Evolutionary conservation across 2,888 invertebrate genomes (phyloP), one percentile per base, ranked within the genome.

Genomic region (Mesochorus sp.): DNA sequence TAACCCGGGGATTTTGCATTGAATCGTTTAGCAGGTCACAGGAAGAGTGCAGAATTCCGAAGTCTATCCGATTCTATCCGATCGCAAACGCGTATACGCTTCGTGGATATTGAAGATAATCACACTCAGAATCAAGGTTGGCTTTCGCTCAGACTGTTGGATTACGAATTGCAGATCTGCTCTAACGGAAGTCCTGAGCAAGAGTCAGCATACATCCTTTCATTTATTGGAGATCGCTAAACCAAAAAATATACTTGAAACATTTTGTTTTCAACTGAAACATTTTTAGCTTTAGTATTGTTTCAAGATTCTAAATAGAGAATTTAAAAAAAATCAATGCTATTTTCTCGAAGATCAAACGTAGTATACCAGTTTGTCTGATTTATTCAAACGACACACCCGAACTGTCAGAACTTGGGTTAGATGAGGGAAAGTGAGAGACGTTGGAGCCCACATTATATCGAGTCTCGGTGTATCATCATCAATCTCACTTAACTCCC

Each of bases 401-500:
- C 37, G 10, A 28, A 55, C 26, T 42, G 17, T 34, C 47, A 28
- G 31, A 47, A n/a, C 34, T 12, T 37, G 4, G 8, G 61, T 14
- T 67, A 34, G n/a, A 34, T n/a, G n/a, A 62, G 59, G 37, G 12
- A 71, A 61, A 47, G 64, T 39, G 47, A 61, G 71, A 67, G 55
- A 44, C 24, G 24, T 55, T 49, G 12, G 42, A 44, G 39, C 49
- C 2, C 6, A 39, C 14, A 34, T 8, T 57, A 59, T 19, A 64
- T 44, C 44, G 31, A 37, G 24, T 64, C 8, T 19, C 5, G 8
- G 5, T 42, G 1, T 10, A 39, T 21, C n/a, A 24, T 61, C 79
- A 71, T 79, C 61, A 79, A 79, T 79, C 79, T 75, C 53, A 55
- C 70, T 79, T 39, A 55, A 79, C 66, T 61, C 59, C 10, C 53